phyloP scores from a whole-genome alignment of 2,888 invertebrate species.

The Agrochola circellaris region DNA sequence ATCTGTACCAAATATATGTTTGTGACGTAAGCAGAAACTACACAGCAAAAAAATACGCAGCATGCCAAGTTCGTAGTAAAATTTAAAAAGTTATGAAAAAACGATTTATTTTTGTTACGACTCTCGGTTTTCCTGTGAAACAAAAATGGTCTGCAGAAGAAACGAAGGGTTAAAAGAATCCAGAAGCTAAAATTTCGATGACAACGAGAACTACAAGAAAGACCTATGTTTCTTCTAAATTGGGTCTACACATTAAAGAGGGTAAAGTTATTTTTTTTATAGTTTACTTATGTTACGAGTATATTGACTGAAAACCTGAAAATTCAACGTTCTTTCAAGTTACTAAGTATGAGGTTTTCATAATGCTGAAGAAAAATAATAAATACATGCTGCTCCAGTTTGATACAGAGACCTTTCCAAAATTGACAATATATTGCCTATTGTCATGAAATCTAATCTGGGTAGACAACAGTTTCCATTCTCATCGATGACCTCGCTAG shows the following conservation, averaged over 20 bases:
- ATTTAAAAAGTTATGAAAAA: conserved; percentile 8
- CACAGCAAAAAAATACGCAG: conserved; percentile 19
- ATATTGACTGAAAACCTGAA: neutral
- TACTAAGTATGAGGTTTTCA: neutral
- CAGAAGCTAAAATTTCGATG: neutral
- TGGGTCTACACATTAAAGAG: neutral
- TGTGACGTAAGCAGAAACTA: conserved; percentile 27
- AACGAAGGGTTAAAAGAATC: neutral
- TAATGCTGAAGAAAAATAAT: neutral
- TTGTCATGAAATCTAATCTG: conserved; percentile 30
- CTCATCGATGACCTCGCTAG: conserved; percentile 11
- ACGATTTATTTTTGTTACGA: neutral
- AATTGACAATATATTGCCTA: conserved; percentile 5
- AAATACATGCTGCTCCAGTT: neutral
- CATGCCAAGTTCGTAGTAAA: conserved; percentile 31
- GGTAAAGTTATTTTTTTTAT: no score
- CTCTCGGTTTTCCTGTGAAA: neutral
- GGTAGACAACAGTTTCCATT: conserved; percentile 17
- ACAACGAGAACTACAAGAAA: neutral
- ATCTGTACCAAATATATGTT: conserved; percentile 33
- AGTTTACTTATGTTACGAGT: no score
- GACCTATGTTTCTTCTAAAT: neutral
- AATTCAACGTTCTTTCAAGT: neutral
- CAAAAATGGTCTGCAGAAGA: neutral
- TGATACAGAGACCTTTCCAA: conserved; percentile 8